Base-by-base conservation (phyloP, 1,140 invertebrate species). In the Steinernema khuongi region DNA sequence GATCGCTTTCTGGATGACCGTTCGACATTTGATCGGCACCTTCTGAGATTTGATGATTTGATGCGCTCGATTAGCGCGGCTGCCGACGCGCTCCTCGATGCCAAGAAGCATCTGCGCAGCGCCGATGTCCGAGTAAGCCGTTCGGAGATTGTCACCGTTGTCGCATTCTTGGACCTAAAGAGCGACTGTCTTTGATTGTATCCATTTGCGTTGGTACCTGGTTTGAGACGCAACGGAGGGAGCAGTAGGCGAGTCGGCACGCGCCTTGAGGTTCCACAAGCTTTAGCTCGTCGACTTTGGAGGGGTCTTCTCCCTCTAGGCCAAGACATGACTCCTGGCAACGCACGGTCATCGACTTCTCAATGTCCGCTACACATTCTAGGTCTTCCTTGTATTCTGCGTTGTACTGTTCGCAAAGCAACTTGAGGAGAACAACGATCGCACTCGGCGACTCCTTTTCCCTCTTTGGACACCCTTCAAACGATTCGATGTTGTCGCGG, bases 1-100 rank as follows among this genome's bases (percentile, higher is more conserved):
- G 50, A 60, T 60, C 50, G 50, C 50, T 60, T 60, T 60, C 50
- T 60, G 50, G 50, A 60, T 60, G 4, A 22, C 50, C 50, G 50
- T 60, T 60, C 50, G 11, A 22, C 50, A 60, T 22, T 60, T 60
- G 50, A 60, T 60, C 7, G 50, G 50, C 50, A 60, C 50, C 26
- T 60, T 60, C 19, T 60, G 50, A 26, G 50, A 60, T 60, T 60
- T 60, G 50, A 60, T 60, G 50, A 60, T 60, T 26, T 60, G 50
- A 60, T 60, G 50, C 11, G 50, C 50, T 7, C 50, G 11, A 26
- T 60, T 60, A 7, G 50, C 50, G 50, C 50, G 50, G 50, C 26
- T 60, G 14, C 7, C 50, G 50, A 26, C 22, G 50, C 50, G 50
- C 26, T 60, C 50, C 26, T 60, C 50, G 50, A 60, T 7, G 14